A percentile compares a stretch with the other conserved stretches of the same genome.
Evolutionary conservation across 2,797 vertebrate genomes (phyloP).

Genomic region (Tarsius wallacei): DNA sequence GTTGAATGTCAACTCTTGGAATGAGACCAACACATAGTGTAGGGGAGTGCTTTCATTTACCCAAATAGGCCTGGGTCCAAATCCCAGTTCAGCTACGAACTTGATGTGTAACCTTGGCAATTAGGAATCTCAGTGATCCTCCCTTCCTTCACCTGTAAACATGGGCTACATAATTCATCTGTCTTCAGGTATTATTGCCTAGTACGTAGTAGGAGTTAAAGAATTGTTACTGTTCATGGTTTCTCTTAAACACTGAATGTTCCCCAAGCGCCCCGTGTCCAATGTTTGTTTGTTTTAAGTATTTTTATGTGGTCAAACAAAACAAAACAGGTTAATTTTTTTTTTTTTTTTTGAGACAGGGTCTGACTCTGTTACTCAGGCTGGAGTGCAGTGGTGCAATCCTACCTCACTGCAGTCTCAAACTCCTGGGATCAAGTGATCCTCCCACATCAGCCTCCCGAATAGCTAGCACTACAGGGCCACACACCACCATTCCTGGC

Average conservation of each 20-base stretch:
- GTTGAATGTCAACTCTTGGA: not conserved
- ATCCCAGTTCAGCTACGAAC: not conserved
- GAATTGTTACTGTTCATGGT: not conserved
- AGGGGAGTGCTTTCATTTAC: not conserved
- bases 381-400: too few relatives aligned
- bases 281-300: not conserved
- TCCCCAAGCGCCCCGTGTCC: not conserved
- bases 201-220: not conserved
- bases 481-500: too few relatives aligned
- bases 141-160: not conserved
- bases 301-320: not conserved
- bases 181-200: slow-evolving; percentile 20
- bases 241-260: not conserved
- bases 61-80: not conserved
- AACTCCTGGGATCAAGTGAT: too few relatives aligned
- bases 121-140: not conserved
- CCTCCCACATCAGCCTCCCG: too few relatives aligned
- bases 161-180: not conserved
- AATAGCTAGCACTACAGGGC: too few relatives aligned
- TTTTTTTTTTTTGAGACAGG: too few relatives aligned
- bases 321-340: not conserved
- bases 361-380: too few relatives aligned
- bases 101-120: not conserved
- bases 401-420: too few relatives aligned
- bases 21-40: not conserved